phyloP scores from a whole-genome alignment of 1,140 invertebrate genomes.

The Aricia agestis region DNA sequence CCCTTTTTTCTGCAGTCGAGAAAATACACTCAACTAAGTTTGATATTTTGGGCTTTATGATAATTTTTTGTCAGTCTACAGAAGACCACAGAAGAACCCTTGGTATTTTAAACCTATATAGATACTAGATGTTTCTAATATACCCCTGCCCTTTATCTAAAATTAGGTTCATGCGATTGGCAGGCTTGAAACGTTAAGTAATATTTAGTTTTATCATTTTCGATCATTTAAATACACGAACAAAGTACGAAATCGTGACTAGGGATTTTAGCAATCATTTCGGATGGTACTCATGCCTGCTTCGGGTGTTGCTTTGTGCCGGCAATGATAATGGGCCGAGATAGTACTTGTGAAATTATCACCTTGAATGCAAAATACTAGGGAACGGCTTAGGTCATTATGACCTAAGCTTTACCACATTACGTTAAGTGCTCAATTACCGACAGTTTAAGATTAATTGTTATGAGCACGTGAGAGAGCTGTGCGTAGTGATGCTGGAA shows the following conservation, averaged over 20 bases:
- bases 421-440: constrained; percentile 19
- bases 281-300: constrained; percentile 32
- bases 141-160: no score
- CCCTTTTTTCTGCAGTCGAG: no score
- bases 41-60: no score
- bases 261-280: constrained; percentile 52
- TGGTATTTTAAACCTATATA: no score
- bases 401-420: not conserved
- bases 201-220: constrained; percentile 7
- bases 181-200: not conserved
- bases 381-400: not conserved
- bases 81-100: no score
- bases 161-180: no score
- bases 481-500: not conserved
- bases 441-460: constrained; percentile 7
- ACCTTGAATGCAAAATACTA: constrained; percentile 6
- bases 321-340: constrained; percentile 30
- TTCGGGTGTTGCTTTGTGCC: constrained; percentile 32
- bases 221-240: constrained; percentile 14
- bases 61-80: no score
- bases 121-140: no score
- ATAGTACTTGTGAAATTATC: constrained; percentile 28
- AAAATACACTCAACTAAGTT: no score
- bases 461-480: not conserved
- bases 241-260: constrained; percentile 54